These are phyloP conservation scores for Atopsyche davidsoni DNA, from an alignment of 1,140 invertebrate genomes.

Conservation along the genomic window DNA sequence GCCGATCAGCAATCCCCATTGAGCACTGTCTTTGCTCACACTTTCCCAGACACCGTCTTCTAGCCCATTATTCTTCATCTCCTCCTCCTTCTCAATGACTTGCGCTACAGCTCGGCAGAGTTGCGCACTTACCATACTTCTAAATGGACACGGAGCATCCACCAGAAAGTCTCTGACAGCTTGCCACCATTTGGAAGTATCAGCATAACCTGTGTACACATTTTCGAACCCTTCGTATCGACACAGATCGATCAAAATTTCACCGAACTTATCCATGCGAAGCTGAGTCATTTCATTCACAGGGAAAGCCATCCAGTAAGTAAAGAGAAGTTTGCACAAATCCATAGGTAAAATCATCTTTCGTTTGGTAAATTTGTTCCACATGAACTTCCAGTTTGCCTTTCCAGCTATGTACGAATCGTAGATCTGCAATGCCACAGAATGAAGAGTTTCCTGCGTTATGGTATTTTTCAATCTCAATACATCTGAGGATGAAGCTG, in stretches of 20 bases:
- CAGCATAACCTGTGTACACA: constrained; percentile 52
- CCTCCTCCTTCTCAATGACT: constrained; percentile 38
- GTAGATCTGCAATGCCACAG: constrained; percentile 54
- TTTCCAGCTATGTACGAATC: constrained; percentile 54
- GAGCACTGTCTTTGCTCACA: constrained; percentile 74
- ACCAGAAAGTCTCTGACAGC: constrained; percentile 61
- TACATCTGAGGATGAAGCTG: constrained; percentile 37
- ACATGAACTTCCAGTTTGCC: constrained; percentile 38
- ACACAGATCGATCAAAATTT: constrained; percentile 42
- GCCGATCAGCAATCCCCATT: constrained; percentile 78
- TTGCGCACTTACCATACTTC: constrained; percentile 67
- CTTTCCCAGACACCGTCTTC: constrained; percentile 73
- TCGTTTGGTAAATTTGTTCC: constrained; percentile 46
- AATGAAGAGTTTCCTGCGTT: constrained; percentile 38
- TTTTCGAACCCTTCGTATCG: constrained; percentile 38
- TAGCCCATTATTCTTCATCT: constrained; percentile 33
- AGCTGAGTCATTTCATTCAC: constrained; percentile 45
- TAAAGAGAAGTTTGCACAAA: constrained; percentile 58
- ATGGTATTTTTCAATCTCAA: constrained; percentile 40
- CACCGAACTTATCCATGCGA: constrained; percentile 48
- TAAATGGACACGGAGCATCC: constrained; percentile 63
- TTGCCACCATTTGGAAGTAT: constrained; percentile 69
- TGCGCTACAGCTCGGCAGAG: constrained; percentile 66
- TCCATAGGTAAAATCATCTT: constrained; percentile 53
- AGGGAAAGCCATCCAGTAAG: constrained; percentile 57